Conservation (phyloP, 1,140 invertebrate genomes). For the Manduca sexta region DNA sequence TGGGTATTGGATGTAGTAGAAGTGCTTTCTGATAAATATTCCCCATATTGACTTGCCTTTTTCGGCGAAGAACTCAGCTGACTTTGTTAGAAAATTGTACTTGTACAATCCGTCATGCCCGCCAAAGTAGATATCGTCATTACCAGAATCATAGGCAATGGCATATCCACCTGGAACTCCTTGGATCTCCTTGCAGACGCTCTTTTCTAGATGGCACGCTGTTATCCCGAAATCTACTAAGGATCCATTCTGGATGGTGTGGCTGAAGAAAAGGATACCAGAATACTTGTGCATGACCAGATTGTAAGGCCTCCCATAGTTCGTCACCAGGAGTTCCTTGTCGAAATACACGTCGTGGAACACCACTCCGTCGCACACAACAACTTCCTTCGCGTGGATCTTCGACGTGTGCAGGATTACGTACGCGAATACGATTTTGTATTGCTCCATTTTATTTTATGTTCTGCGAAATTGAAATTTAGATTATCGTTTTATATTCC, state of each 20-base stretch:
- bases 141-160: constrained; percentile 46
- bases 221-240: constrained; percentile 47
- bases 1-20: constrained; percentile 61
- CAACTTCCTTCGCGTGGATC: neutral
- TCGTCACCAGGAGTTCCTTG: constrained; percentile 26
- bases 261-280: constrained; percentile 46
- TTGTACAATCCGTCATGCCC: constrained; percentile 58
- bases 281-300: constrained; percentile 49
- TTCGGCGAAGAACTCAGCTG: constrained; percentile 50
- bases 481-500: too few relatives aligned
- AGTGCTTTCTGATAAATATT: constrained; percentile 44
- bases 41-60: constrained; percentile 55
- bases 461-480: too few relatives aligned
- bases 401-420: neutral
- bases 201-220: constrained; percentile 33
- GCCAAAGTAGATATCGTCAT: constrained; percentile 55
- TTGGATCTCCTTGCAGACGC: constrained; percentile 19
- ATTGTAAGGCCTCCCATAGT: constrained; percentile 42
- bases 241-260: constrained; percentile 35
- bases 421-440: neutral
- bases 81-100: constrained; percentile 47
- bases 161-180: constrained; percentile 49
- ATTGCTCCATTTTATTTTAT: too few relatives aligned
- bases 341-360: constrained; percentile 54
- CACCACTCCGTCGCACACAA: constrained; percentile 41